Evolutionary conservation across 2,797 vertebrate species (phyloP).

Genomic region (Strix occidentalis): DNA sequence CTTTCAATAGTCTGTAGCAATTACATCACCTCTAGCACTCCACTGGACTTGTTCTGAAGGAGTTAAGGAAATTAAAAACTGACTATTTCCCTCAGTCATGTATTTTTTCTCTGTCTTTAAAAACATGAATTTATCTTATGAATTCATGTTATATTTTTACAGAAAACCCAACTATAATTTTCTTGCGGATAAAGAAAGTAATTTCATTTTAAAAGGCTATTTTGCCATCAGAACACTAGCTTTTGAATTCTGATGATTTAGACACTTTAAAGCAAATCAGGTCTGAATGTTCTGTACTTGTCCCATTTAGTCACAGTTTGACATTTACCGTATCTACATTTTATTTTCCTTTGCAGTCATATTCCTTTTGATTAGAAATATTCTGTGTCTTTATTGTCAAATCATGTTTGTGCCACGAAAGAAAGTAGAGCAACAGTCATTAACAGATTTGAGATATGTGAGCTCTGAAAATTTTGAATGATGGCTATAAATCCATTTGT

Average conservation of each 20-base stretch:
- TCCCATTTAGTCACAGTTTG: constrained; percentile 5
- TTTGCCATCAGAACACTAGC: background rate
- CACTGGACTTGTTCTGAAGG: background rate
- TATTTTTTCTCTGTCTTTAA: background rate
- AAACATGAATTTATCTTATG: background rate
- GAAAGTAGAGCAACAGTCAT: background rate
- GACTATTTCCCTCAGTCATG: background rate
- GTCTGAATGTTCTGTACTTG: background rate
- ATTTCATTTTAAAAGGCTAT: background rate
- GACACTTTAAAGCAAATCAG: constrained; percentile 4
- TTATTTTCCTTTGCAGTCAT: constrained; percentile 3
- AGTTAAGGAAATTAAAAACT: background rate
- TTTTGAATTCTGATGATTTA: constrained; percentile 12
- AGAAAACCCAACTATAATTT: background rate
- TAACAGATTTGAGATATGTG: background rate
- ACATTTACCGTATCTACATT: constrained; percentile 12
- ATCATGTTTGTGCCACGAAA: background rate
- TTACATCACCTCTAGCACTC: background rate
- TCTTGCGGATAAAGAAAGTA: background rate
- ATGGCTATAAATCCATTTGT: background rate
- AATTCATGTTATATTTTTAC: background rate
- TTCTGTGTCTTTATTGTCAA: background rate
- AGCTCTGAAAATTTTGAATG: background rate
- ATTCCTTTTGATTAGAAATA: constrained; percentile 18
- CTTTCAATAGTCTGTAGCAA: background rate